Percentiles rank a stretch among this genome's conserved stretches.
Conservation (phyloP, 2,797 vertebrate species). For the Falco cherrug region DNA sequence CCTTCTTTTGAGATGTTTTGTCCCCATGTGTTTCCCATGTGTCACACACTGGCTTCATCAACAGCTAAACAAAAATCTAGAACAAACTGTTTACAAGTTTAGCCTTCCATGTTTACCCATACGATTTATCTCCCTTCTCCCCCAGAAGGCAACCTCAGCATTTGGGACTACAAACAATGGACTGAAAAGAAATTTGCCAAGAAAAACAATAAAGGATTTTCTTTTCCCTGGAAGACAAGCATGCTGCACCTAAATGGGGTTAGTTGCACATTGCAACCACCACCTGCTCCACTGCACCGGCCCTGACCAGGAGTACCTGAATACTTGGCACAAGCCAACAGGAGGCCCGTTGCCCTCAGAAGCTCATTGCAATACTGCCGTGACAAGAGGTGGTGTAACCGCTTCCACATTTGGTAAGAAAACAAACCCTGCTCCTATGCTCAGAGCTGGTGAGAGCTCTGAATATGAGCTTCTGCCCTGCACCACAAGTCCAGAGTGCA, state of each 20-base stretch:
- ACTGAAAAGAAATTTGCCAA: not conserved
- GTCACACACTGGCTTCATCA: not conserved
- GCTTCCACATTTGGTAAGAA: not conserved
- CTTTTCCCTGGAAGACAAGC: fast-evolving
- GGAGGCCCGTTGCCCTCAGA: not conserved
- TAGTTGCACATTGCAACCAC: not conserved
- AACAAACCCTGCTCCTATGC: fast-evolving
- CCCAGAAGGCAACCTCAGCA: not conserved
- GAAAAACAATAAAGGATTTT: not conserved
- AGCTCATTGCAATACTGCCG: not conserved
- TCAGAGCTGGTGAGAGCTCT: not conserved
- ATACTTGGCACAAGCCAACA: fast-evolving
- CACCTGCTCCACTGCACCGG: not conserved
- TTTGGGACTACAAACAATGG: not conserved
- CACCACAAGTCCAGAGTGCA: not conserved
- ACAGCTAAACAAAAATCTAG: not conserved
- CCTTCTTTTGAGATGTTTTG: not conserved
- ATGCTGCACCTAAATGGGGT: not conserved
- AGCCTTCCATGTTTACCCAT: not conserved
- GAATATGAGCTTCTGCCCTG: not conserved
- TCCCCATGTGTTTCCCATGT: not conserved
- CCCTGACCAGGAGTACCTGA: not conserved
- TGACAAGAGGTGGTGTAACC: not conserved
- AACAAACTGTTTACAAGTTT: not conserved
- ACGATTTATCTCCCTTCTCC: not conserved